Evolutionary conservation across 1,140 invertebrate genomes (phyloP), one percentile per base, ranked within the genome.

Genomic region (Sminthurides bifidus): DNA sequence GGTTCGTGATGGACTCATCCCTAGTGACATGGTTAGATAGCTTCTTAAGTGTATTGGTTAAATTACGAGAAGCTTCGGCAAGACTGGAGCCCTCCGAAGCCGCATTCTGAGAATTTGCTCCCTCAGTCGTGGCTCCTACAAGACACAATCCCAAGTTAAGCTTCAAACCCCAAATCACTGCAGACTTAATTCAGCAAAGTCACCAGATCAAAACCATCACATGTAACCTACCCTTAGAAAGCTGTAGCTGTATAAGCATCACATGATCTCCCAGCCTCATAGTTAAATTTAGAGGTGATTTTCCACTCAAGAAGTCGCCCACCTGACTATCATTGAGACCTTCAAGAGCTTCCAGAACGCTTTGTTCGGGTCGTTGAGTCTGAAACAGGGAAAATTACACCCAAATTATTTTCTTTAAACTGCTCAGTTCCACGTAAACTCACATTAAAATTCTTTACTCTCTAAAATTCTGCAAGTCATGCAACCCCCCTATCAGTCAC

Each of bases 201-300:
- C 33, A 17, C 33, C 33, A 12, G 12, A 19, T n/a, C 8, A 23
- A 27, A 23, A 21, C 23, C 15, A 29, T 26, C 43, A 17, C 21
- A 14, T 35, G 27, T 8, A 46, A 43, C 23, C 21, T 77, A 2
- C 90, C 81, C 14, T 88, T 92, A 41, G 87, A 92, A 49, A 95
- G 73, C 69, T 94, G 90, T 35, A 94, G 74, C 70, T 94, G 90
- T 54, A 95, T 92, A 52, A 94, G 77, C 90, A 94, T 93, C 85
- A 94, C 92, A 73, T 94, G 90, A 69, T 94, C 90, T 23, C 90
- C 90, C 14, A 94, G 74, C 55, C 89, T 79, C 87, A 94, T 93
- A 37, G 88, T 93, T 45, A 95, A 74, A 71, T 93, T 93, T 24
- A 95, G 73, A 15, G 92, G 92, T 26, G 88, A 88, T 71, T 91